Evolutionary conservation across 2,797 vertebrate genomes (phyloP).

Genomic region (Lateolabrax maculatus): DNA sequence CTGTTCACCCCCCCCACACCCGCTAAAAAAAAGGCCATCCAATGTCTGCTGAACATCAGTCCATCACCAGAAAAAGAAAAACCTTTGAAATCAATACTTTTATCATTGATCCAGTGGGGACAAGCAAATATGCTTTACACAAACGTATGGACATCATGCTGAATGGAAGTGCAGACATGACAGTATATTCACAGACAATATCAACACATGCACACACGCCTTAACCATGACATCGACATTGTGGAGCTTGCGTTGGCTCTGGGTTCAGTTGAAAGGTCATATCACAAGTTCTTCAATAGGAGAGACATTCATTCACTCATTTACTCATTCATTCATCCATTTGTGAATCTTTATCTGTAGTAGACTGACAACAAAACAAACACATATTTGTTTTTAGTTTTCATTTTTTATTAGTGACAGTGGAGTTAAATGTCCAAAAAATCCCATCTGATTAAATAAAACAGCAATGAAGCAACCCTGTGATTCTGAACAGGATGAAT

Average conservation of each 20-base stretch:
- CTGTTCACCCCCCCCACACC: conserved; percentile 14
- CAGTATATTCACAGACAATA: background rate
- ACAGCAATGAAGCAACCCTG: background rate
- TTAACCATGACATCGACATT: background rate
- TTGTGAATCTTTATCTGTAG: too few species aligned
- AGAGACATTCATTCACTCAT: background rate
- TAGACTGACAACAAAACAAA: too few species aligned
- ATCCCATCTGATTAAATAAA: background rate
- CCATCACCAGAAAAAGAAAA: conserved; percentile 4
- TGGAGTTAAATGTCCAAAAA: background rate
- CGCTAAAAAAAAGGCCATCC: conserved; percentile 13
- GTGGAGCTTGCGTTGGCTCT: background rate
- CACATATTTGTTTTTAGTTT: background rate
- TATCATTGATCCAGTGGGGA: background rate
- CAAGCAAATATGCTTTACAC: background rate
- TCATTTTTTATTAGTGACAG: background rate
- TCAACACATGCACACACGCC: background rate
- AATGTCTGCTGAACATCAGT: background rate
- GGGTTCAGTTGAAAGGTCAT: conserved; percentile 25
- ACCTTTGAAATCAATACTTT: conserved; percentile 16
- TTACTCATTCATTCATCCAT: background rate
- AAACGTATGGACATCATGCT: background rate
- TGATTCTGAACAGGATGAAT: background rate
- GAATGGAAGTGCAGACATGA: background rate
- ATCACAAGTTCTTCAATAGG: conserved; percentile 4